Conservation (phyloP, 2,888 invertebrate genomes). For the Ophioninae sp. region DNA sequence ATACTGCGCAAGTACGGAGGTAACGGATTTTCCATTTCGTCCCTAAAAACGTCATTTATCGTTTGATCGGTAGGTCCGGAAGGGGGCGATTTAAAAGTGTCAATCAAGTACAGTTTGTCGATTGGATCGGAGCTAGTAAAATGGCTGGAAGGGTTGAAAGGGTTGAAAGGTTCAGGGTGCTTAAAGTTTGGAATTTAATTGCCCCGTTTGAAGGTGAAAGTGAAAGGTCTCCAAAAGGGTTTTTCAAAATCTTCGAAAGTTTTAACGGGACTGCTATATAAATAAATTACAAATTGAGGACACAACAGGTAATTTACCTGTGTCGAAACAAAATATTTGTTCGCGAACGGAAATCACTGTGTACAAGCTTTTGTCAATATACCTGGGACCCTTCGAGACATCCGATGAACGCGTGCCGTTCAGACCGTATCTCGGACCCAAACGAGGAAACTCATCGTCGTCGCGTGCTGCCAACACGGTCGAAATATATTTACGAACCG, state of each 20-base stretch:
- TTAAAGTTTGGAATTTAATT: slow-evolving; percentile 52
- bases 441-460: slow-evolving; percentile 29
- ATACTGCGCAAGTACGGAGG: not conserved
- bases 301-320: slow-evolving; percentile 65
- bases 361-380: not conserved
- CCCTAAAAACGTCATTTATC: not conserved
- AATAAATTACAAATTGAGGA: slow-evolving; percentile 58
- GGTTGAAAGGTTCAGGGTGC: slow-evolving; percentile 40
- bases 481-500: slow-evolving; percentile 50
- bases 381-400: slow-evolving; percentile 38
- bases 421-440: slow-evolving; percentile 16
- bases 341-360: not conserved
- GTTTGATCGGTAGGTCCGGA: not conserved
- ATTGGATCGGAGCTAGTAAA: not conserved
- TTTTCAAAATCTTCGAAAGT: slow-evolving; percentile 21
- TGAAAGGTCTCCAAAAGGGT: slow-evolving; percentile 17
- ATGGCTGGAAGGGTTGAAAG: slow-evolving; percentile 28
- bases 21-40: not conserved
- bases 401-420: slow-evolving; percentile 48
- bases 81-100: not conserved
- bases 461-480: slow-evolving; percentile 46
- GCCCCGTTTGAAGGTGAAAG: slow-evolving; percentile 34
- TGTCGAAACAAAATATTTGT: slow-evolving; percentile 8
- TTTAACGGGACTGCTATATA: slow-evolving; percentile 10
- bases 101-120: slow-evolving; percentile 29